These are phyloP conservation scores for Norana najaformis DNA, from an alignment of 2,888 invertebrate species.

Conservation along the genomic window DNA sequence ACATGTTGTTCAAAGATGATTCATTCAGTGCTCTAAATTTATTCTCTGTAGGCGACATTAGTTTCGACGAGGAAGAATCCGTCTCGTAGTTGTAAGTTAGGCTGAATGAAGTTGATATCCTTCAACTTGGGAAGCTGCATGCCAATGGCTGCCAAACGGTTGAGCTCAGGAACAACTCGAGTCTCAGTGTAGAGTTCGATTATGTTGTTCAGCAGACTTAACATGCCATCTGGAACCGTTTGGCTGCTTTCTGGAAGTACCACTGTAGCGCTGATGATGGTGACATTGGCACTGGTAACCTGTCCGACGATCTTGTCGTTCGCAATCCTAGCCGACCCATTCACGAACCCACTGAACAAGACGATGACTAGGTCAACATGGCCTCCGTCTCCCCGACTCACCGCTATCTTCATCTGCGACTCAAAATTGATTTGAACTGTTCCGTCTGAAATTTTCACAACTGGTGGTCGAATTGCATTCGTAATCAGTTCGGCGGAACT, in stretches of 20 bases:
- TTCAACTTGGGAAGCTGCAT: not conserved
- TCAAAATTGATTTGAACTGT: not conserved
- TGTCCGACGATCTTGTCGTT: not conserved
- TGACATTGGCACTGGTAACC: not conserved
- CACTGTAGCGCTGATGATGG: not conserved
- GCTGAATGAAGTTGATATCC: not conserved
- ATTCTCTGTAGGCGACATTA: not conserved
- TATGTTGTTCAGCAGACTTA: not conserved
- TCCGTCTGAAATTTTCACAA: not conserved
- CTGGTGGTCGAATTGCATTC: not conserved
- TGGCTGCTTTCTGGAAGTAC: not conserved
- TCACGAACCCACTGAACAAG: not conserved
- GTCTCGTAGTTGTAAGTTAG: not conserved
- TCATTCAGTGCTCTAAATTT: not conserved
- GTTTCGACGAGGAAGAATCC: slow-evolving; percentile 1
- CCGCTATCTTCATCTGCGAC: not conserved
- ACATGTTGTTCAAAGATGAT: too few species aligned
- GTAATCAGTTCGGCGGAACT: not conserved
- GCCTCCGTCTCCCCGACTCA: not conserved
- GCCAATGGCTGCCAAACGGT: not conserved
- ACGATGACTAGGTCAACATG: not conserved
- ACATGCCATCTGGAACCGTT: not conserved
- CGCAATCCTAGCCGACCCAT: not conserved
- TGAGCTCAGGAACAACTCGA: not conserved
- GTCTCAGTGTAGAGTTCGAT: not conserved